Percentiles rank a stretch among this genome's conserved stretches.
Conservation (phyloP, 2,888 invertebrate species). For the Chymomyza procnemis region DNA sequence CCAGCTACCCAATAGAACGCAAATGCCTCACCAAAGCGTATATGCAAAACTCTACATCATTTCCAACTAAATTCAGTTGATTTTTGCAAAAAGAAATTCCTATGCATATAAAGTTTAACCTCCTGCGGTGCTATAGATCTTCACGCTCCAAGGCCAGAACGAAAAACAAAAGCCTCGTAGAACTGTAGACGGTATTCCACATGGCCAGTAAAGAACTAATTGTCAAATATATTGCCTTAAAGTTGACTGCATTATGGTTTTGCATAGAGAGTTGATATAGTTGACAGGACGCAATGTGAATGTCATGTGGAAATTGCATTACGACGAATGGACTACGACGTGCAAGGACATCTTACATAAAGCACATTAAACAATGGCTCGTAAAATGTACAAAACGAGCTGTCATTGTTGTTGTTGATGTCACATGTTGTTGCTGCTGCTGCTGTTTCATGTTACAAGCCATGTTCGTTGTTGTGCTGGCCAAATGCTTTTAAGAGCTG, state of each 20-base stretch:
- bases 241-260: neutral
- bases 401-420: conserved; percentile 9
- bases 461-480: conserved; percentile 38
- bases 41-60: neutral
- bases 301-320: neutral
- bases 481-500: conserved; percentile 48
- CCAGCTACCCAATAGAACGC: no score
- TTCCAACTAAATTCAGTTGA: conserved; percentile 12
- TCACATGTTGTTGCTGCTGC: neutral
- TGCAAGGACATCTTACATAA: conserved; percentile 32
- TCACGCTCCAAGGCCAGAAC: neutral
- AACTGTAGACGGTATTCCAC: neutral
- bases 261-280: neutral
- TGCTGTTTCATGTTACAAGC: neutral
- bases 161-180: neutral
- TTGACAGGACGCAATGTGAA: neutral
- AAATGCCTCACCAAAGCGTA: neutral
- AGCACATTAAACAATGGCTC: conserved; percentile 58
- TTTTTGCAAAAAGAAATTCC: conserved; percentile 18
- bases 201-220: conserved; percentile 47
- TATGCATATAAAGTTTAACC: neutral
- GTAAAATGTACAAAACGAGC: conserved; percentile 50
- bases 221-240: conserved; percentile 46
- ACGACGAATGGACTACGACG: neutral
- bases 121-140: conserved; percentile 5